These are phyloP conservation scores for Ericerus pela DNA, from an alignment of 1,140 invertebrate genomes.

Conservation along the genomic window DNA sequence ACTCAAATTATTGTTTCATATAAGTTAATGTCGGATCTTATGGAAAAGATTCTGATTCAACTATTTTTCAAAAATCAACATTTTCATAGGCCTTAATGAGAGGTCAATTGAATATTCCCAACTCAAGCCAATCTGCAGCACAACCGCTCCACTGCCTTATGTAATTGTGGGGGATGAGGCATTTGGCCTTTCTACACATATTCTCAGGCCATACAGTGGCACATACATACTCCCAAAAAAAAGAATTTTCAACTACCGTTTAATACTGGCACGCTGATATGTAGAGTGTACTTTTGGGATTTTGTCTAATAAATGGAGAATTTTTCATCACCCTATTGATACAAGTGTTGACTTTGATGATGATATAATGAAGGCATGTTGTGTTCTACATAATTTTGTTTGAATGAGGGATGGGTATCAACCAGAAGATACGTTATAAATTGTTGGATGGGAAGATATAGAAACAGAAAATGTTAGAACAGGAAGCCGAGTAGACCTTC, in stretches of 20 bases:
- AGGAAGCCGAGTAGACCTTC: not conserved
- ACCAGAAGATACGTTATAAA: conserved; percentile 19
- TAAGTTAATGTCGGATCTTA: conserved; percentile 16
- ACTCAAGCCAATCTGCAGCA: conserved; percentile 14
- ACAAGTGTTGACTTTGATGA: conserved; percentile 20
- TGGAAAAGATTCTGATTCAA: conserved; percentile 16
- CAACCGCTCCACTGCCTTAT: conserved; percentile 18
- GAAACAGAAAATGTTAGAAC: not conserved
- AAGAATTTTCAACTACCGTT: conserved; percentile 30
- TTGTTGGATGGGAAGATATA: conserved; percentile 14
- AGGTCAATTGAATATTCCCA: not conserved
- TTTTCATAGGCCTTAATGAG: not conserved
- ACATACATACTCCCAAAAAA: conserved; percentile 17
- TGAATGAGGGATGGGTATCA: conserved; percentile 19
- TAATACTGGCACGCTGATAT: conserved; percentile 23
- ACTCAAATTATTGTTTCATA: conserved; percentile 17
- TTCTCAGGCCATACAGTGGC: conserved; percentile 25
- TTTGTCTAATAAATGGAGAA: conserved; percentile 24
- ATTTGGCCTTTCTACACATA: conserved; percentile 28
- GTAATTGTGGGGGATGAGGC: conserved; percentile 30
- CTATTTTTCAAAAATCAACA: conserved; percentile 3
- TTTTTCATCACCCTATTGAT: conserved; percentile 25
- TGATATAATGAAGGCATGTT: conserved; percentile 24
- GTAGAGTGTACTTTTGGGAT: conserved; percentile 34
- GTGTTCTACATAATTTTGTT: conserved; percentile 26